A percentile compares a stretch with the other conserved stretches of the same genome.
Conservation (phyloP, 1,140 invertebrate genomes). For the Galleria mellonella region DNA sequence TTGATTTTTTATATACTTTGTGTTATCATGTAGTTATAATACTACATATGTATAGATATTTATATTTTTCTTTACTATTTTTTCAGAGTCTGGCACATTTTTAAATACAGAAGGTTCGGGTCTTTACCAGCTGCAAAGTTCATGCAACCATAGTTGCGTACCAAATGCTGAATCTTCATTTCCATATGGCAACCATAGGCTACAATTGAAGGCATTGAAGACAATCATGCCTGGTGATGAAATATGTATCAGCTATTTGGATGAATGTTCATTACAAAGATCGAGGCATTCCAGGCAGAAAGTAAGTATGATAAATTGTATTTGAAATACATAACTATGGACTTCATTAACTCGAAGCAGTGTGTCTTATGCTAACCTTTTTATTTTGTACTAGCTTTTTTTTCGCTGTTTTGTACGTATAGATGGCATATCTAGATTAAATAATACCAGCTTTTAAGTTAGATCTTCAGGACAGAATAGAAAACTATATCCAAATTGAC, state of each 20-base stretch:
- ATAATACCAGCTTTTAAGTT: no score
- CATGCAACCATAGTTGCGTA: constrained; percentile 93
- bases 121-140: constrained; percentile 88
- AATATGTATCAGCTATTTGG: constrained; percentile 93
- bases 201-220: constrained; percentile 84
- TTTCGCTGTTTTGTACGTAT: no score
- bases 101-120: constrained; percentile 96
- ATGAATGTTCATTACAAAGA: constrained; percentile 86
- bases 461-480: no score
- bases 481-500: no score
- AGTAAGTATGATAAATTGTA: constrained; percentile 68
- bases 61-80: background rate
- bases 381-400: no score
- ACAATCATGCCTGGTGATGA: constrained; percentile 90
- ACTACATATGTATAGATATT: no score
- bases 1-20: no score
- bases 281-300: constrained; percentile 92
- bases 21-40: no score
- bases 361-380: no score
- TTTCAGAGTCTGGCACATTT: constrained; percentile 88
- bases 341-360: no score
- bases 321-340: no score
- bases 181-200: constrained; percentile 86
- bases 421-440: no score
- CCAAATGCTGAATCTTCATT: constrained; percentile 93